Evolutionary conservation across 2,113 vertebrate genomes (phyloP), one percentile per base, ranked within the genome.

Genomic region (Gulo gulo): DNA sequence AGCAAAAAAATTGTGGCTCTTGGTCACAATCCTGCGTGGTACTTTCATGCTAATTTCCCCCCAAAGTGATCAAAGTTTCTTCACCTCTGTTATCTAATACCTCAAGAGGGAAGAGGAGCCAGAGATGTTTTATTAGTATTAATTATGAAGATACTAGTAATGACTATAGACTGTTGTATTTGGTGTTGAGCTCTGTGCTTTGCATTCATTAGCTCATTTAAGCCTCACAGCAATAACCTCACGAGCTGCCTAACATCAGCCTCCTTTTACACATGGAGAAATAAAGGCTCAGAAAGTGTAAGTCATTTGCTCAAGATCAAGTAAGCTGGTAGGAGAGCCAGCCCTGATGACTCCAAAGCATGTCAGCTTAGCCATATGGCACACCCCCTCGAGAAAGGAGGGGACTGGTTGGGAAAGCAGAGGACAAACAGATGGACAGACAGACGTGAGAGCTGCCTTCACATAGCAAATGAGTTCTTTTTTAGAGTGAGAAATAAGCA

Each of bases 201-300:
- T 76, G 86, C 94, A 90, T 84, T 96, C 87, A 90, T 96, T 87
- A 94, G 63, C 79, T 93, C 73, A 16, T 63, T 95, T 97, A 91
- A 94, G 81, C 42, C 34, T 84, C 69, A 52, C 13, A 50, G 31
- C 55, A 97, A 67, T 73, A 97, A 67, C 61, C 36, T 89, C 67
- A 50, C 21, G 50, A 69, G 45, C 23, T 57, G n/a, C 47, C 29
- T 36, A 78, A 91, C 31, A 61, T 45, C 81, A 79, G 65, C 65
- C 31, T 69, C 36, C 65, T 90, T 82, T 97, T 86, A 74, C 83
- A 76, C 74, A 90, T 13, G 29, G 67, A 91, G 24, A 95, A 94
- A 95, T 6, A 7, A 86, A 96, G 47, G n/a, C 24, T 59, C 57
- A 73, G 50, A 79, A 83, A 84, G 9, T 36, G 0, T 16, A 16